Evolutionary conservation across 2,888 invertebrate species (phyloP).

Genomic region (Hofmannophila pseudospretella): DNA sequence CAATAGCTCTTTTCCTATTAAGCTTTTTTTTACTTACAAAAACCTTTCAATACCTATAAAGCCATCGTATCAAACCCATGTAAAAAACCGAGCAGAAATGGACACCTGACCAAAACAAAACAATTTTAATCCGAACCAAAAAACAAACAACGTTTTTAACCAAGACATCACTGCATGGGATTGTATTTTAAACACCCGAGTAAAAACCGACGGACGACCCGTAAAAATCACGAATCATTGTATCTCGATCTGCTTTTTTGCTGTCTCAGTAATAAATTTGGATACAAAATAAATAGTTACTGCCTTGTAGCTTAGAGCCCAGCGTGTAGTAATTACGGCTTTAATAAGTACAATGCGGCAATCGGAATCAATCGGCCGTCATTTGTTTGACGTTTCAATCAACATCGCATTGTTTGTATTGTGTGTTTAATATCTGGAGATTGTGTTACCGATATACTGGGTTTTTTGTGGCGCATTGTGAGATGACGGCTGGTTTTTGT

Average conservation of each 20-base stretch:
- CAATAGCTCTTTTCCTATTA: too few relatives aligned
- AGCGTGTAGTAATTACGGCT: constrained; percentile 70
- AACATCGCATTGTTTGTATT: constrained; percentile 74
- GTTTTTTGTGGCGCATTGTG: constrained; percentile 52
- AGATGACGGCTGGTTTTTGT: constrained; percentile 54
- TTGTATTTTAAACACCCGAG: constrained; percentile 1
- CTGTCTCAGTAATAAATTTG: constrained; percentile 65
- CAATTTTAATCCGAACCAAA: constrained; percentile 33
- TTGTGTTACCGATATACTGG: constrained; percentile 74
- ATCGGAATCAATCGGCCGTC: constrained; percentile 69
- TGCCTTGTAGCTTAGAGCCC: too few relatives aligned
- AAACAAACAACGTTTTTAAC: constrained; percentile 25
- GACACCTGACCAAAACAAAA: constrained; percentile 34
- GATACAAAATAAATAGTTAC: constrained; percentile 71
- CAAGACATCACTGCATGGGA: constrained; percentile 14
- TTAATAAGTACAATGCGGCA: constrained; percentile 69
- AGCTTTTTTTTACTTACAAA: too few relatives aligned
- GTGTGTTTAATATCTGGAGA: constrained; percentile 72
- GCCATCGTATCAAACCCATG: neutral
- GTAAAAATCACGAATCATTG: constrained; percentile 22
- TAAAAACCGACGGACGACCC: neutral
- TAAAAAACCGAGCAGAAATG: constrained; percentile 26
- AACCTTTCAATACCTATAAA: too few relatives aligned
- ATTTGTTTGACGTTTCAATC: constrained; percentile 75
- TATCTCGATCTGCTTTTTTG: constrained; percentile 56